Conservation (phyloP, 2,888 invertebrate genomes). For the Andrena haemorrhoa region DNA sequence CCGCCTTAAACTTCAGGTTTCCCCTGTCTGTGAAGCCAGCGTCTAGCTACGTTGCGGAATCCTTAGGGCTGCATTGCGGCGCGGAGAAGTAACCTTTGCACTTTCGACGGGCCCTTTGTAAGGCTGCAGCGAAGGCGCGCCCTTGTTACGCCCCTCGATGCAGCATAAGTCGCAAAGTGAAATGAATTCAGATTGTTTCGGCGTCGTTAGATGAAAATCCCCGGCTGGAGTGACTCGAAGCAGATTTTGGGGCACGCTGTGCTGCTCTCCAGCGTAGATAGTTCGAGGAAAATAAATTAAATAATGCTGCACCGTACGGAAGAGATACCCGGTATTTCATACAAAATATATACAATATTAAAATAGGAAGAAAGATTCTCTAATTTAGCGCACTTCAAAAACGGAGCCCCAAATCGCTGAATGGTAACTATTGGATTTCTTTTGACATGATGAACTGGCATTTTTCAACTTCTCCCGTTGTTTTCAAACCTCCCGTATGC, state of each 20-base stretch:
- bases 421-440: too few species aligned
- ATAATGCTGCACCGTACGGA: background rate
- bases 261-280: background rate
- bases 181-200: conserved; percentile 23
- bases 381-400: too few species aligned
- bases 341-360: too few species aligned
- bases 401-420: too few species aligned
- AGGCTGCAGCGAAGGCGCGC: conserved; percentile 44
- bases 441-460: too few species aligned
- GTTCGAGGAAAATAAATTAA: background rate
- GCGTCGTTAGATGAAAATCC: conserved; percentile 1
- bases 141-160: conserved; percentile 7
- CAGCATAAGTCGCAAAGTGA: background rate
- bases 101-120: conserved; percentile 56
- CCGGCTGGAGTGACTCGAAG: background rate
- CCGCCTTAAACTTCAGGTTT: conserved; percentile 35
- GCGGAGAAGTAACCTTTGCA: conserved; percentile 51
- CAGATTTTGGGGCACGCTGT: background rate
- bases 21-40: conserved; percentile 38
- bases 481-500: background rate
- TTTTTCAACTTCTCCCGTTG: background rate
- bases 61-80: conserved; percentile 56
- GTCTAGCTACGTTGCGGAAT: conserved; percentile 48
- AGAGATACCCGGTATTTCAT: too few species aligned
- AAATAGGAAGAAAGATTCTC: too few species aligned